A percentile compares a stretch with the other conserved stretches of the same genome.
Conservation (phyloP, 1,140 invertebrate species). For the Pseudomyrmex concolor region DNA sequence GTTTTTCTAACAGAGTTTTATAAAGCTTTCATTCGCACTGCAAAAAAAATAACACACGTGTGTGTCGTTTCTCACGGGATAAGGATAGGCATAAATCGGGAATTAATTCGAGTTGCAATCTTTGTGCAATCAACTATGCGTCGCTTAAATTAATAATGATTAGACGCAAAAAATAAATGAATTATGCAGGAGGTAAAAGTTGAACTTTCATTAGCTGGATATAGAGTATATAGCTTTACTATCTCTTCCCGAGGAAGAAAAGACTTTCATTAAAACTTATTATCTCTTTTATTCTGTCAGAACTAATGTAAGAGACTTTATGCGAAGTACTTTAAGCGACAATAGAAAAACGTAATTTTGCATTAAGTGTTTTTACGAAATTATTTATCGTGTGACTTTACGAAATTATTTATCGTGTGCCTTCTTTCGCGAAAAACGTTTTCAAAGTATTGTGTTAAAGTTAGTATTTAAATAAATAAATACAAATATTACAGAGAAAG, state of each 20-base stretch:
- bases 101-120: conserved; percentile 7
- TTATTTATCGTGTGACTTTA: conserved; percentile 39
- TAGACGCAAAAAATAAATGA: conserved; percentile 31
- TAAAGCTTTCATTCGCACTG: neutral
- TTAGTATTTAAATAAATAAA: neutral
- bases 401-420: conserved; percentile 21
- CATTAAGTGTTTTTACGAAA: conserved; percentile 2
- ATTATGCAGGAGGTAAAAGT: conserved; percentile 38
- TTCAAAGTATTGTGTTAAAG: neutral
- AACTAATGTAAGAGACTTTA: conserved; percentile 47
- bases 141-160: conserved; percentile 27
- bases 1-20: neutral
- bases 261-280: conserved; percentile 62
- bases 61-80: neutral
- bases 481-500: conserved; percentile 1
- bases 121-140: neutral
- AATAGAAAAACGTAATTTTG: conserved; percentile 53
- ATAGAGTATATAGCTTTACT: conserved; percentile 41
- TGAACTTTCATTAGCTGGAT: conserved; percentile 54
- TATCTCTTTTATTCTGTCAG: conserved; percentile 51
- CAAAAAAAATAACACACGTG: neutral
- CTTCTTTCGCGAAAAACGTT: neutral
- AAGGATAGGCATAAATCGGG: neutral
- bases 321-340: conserved; percentile 40
- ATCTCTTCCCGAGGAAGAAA: conserved; percentile 40